A percentile compares a stretch with the other conserved stretches of the same genome.
These are phyloP conservation scores for Phanerotoma sp. DNA, from an alignment of 2,888 invertebrate genomes.

Conservation along the genomic window DNA sequence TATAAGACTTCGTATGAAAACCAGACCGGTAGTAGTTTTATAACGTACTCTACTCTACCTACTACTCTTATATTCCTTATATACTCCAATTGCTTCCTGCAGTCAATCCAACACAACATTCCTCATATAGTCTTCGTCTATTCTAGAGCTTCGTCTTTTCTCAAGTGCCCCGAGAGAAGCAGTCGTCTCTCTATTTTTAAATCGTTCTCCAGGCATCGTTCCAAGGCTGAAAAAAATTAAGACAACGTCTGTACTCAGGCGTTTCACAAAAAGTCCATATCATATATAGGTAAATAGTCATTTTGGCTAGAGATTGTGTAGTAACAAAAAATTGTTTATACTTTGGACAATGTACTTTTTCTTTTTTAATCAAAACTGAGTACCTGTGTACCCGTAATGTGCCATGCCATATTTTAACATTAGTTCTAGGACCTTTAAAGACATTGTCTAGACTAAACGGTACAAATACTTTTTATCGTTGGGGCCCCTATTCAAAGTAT, in stretches of 20 bases:
- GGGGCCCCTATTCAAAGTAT: too few species aligned
- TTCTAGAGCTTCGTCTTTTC: conserved; percentile 8
- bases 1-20: conserved; percentile 10
- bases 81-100: not conserved
- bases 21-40: conserved; percentile 2
- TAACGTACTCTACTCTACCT: not conserved
- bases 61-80: not conserved
- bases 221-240: conserved; percentile 6
- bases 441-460: too few species aligned
- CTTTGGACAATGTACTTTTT: too few species aligned
- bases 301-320: too few species aligned
- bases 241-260: not conserved
- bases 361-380: too few species aligned
- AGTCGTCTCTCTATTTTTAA: conserved; percentile 10
- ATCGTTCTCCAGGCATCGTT: conserved; percentile 15
- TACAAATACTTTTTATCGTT: too few species aligned
- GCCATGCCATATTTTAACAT: too few species aligned
- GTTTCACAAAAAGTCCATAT: not conserved
- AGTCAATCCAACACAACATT: conserved; percentile 8
- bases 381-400: too few species aligned
- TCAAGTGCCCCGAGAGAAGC: not conserved
- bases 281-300: too few species aligned
- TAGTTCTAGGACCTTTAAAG: too few species aligned
- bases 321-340: too few species aligned
- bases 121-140: conserved; percentile 1